Base-by-base conservation (phyloP, 2,888 invertebrate species). In the Drosophila leonis region DNA sequence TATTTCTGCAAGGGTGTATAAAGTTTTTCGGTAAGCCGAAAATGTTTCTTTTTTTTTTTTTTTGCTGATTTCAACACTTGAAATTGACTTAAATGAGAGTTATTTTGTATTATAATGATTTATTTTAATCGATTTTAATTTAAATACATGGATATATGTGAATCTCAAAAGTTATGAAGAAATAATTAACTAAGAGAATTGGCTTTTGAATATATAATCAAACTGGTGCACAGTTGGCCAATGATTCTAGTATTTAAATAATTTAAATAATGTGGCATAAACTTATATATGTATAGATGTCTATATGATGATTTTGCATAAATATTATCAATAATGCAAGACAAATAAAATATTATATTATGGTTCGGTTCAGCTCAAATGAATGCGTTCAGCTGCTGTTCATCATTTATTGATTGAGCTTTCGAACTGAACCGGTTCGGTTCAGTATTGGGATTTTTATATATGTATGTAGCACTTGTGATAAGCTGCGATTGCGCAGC, bases 401-500 rank as follows among this genome's bases (percentile, higher is more conserved):
- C n/a, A 39, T 9, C 39, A n/a, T 8, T 15, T 39, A 3, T n/a
- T 3, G 39, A n/a, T 15, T 27, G 9, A 15, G 29, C n/a, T 31
- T 18, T 48, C 18, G 4, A 29, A 6, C 7, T 18, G 29, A 48
- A 48, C 48, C 12, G 37, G 27, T 54, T 39, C 52, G 52, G 24
- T 24, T 52, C 24, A 6, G 15, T 10, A n/a, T 35, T 37, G 2
- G 15, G 20, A 33, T 51, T 51, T 9, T 13, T n/a, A n/a, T n/a
- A n/a, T n/a, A n/a, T n/a, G 13, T 44, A 13, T 18, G 24, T 2
- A 7, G 20, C 10, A n/a, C 15, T 54, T 35, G 6, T 12, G n/a
- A 41, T 51, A 24, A 24, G 13, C 27, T 41, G 66, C 77, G 82
- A 65, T 59, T 70, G 88, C 85, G 83, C 80, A 80, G 66, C 72